Evolutionary conservation across 2,888 invertebrate species (phyloP).

Genomic region (Monopis laevigella): DNA sequence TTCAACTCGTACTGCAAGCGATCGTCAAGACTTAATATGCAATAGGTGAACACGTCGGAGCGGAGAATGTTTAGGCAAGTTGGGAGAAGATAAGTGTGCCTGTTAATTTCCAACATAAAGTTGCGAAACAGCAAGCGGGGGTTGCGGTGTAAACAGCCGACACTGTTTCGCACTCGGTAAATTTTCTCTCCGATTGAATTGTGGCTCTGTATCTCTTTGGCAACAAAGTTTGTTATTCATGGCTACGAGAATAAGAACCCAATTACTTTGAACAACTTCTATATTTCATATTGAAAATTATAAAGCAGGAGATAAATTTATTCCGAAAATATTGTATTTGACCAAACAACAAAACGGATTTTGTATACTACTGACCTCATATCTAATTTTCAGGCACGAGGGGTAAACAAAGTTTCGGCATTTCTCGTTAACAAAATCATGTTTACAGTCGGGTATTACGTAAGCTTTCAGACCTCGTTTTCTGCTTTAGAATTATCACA

Average conservation of each 20-base stretch:
- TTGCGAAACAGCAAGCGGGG: conserved; percentile 6
- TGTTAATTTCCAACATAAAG: conserved; percentile 10
- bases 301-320: not conserved
- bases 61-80: not conserved
- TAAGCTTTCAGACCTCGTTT: too few relatives aligned
- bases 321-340: too few relatives aligned
- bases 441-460: too few relatives aligned
- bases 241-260: too few relatives aligned
- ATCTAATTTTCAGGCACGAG: too few relatives aligned
- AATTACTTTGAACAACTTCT: too few relatives aligned
- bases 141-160: not conserved
- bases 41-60: not conserved
- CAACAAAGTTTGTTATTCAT: not conserved
- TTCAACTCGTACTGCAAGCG: conserved; percentile 86
- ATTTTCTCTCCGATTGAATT: conserved; percentile 11
- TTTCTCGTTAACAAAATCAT: too few relatives aligned
- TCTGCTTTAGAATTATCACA: too few relatives aligned
- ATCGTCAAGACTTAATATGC: conserved; percentile 4
- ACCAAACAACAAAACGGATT: too few relatives aligned
- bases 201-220: conserved; percentile 4
- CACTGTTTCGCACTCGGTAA: conserved; percentile 5
- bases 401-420: too few relatives aligned
- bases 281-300: not conserved
- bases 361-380: too few relatives aligned
- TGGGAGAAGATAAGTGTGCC: conserved; percentile 2